Percentiles rank a stretch among this genome's conserved stretches.
phyloP scores from a whole-genome alignment of 2,797 vertebrate genomes.

The Falco cherrug region DNA sequence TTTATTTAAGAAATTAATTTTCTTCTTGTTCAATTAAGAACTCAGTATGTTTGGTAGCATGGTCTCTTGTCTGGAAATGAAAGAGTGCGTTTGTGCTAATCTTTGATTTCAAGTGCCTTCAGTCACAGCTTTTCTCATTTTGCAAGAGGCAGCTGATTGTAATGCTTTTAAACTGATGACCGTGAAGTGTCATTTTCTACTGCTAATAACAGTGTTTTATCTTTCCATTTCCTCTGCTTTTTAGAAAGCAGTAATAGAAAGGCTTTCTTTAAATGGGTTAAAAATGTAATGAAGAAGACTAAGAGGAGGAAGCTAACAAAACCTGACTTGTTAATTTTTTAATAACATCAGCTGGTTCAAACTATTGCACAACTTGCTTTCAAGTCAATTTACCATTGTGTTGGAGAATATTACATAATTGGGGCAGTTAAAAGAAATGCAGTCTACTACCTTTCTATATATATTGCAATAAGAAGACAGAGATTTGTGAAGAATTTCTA shows the following conservation, averaged over 20 bases:
- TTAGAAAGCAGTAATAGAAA: constrained; percentile 20
- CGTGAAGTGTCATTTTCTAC: constrained; percentile 63
- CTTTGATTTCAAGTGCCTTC: constrained; percentile 66
- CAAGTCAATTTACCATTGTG: not conserved
- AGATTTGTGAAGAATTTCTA: not conserved
- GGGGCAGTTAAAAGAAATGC: not conserved
- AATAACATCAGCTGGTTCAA: not conserved
- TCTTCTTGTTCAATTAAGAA: constrained; percentile 39
- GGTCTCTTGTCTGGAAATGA: constrained; percentile 59
- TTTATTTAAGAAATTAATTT: constrained; percentile 25
- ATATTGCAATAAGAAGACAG: not conserved
- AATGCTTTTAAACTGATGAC: constrained; percentile 69
- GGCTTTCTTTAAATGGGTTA: constrained; percentile 40
- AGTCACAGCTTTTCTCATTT: constrained; percentile 37
- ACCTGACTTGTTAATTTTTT: constrained; percentile 5
- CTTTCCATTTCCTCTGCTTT: constrained; percentile 30
- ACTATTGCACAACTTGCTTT: constrained; percentile 21
- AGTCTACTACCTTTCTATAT: not conserved
- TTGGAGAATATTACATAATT: not conserved
- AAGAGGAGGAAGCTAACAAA: constrained; percentile 22
- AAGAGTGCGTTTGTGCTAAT: constrained; percentile 40
- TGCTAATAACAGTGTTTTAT: constrained; percentile 51
- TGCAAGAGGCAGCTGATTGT: constrained; percentile 65
- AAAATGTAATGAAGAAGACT: constrained; percentile 13
- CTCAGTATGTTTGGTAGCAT: constrained; percentile 34